Evolutionary conservation across 1,140 invertebrate species (phyloP), one percentile per base, ranked within the genome.

Genomic region (Drosophila fuyamai): DNA sequence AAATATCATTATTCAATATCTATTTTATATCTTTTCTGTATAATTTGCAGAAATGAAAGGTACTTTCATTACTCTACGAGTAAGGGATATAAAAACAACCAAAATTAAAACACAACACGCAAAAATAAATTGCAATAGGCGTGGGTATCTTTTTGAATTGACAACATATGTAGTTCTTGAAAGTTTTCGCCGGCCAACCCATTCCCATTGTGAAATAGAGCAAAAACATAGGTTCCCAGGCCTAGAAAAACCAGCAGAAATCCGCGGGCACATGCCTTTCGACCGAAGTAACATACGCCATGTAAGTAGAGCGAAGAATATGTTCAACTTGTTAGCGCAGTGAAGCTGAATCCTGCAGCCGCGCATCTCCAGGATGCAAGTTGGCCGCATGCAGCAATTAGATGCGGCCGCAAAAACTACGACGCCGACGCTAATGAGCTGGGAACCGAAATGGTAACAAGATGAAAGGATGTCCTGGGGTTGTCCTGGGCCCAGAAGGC

Each of bases 261-360:
- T 67, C 36, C 38, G 29, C 65, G 44, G 23, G n/a, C 54, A 71
- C 51, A 68, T 54, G 65, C 32, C 36, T 43, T n/a, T n/a, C 35
- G 38, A 47, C 40, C 18, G 10, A 5, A 41, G 35, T n/a, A 86
- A 81, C 84, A 89, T 89, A 89, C 84, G 84, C 58, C 80, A 77
- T 72, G 40, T 55, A 38, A 84, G 75, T 78, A 59, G 60, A 36
- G 70, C 54, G 75, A 61, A 91, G 78, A 91, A 91, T 91, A 91
- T 89, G 89, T 82, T 91, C 72, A 70, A 83, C 84, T 91, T 89
- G 84, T 91, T 85, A 72, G 83, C 60, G 83, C 89, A 79, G 58
- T 60, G 51, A 68, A 50, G 77, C 59, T 56, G 71, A 65, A 68
- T 67, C 59, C 44, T 35, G 46, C 44, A 66, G 68, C 44, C 58